Evolutionary conservation across 30 jellyfish, hydroid and myxozoan genomes (phyloP).

Genomic region (Hydra vulgaris): DNA sequence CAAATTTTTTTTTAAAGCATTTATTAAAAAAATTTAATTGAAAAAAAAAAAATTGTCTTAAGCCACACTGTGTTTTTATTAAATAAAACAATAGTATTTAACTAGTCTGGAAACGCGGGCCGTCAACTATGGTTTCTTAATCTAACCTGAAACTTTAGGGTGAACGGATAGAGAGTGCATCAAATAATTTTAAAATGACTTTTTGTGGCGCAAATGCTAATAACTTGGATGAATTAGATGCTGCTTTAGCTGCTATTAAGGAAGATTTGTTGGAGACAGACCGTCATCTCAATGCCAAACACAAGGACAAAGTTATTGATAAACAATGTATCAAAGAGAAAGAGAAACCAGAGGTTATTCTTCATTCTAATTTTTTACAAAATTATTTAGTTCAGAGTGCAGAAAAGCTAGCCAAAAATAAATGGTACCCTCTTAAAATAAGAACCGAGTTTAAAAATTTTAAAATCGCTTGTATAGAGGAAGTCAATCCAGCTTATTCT

Average conservation of each 20-base stretch:
- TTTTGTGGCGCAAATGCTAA: background rate
- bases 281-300: constrained; percentile 20
- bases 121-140: background rate
- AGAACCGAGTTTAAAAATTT: constrained; percentile 8
- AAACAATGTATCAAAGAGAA: background rate
- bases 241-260: background rate
- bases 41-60: too few relatives aligned
- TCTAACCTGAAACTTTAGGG: background rate
- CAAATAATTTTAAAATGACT: background rate
- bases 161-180: background rate
- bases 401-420: background rate
- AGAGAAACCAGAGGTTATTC: background rate
- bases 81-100: background rate
- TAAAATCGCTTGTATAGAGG: constrained; percentile 5
- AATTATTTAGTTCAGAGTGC: background rate
- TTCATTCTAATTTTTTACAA: background rate
- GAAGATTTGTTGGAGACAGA: background rate
- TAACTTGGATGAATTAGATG: background rate
- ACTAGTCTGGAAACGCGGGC: background rate
- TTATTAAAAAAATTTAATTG: too few relatives aligned
- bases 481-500: background rate
- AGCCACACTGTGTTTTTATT: too few relatives aligned
- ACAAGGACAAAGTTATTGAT: constrained; percentile 1
- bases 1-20: too few relatives aligned
- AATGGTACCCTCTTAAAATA: constrained; percentile 11